Percentiles rank a stretch among this genome's conserved stretches.
These are phyloP conservation scores for Morone saxatilis DNA, from an alignment of 2,113 vertebrate species.

Conservation along the genomic window DNA sequence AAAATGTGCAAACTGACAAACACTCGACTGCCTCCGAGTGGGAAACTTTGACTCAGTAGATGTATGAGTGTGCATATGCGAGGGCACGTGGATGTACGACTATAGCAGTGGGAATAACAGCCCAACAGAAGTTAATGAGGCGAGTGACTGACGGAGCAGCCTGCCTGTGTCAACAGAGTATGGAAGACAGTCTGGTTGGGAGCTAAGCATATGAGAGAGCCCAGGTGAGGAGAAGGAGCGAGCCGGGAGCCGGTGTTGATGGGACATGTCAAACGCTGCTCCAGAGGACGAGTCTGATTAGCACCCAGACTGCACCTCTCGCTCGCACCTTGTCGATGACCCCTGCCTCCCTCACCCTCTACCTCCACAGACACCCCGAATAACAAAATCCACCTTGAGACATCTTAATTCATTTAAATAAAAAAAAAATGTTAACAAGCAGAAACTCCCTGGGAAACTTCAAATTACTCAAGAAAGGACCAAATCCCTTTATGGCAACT, in stretches of 20 bases:
- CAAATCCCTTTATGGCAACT: conserved; percentile 72
- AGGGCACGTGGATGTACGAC: conserved; percentile 23
- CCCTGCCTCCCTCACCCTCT: conserved; percentile 17
- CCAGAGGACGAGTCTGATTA: conserved; percentile 66
- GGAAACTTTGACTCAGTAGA: conserved; percentile 42
- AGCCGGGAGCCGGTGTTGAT: conserved; percentile 55
- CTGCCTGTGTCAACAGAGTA: conserved; percentile 67
- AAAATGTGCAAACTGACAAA: conserved; percentile 53
- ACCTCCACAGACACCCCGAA: conserved; percentile 41
- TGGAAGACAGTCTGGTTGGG: conserved; percentile 46
- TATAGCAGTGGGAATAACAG: conserved; percentile 49
- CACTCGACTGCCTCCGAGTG: conserved; percentile 32
- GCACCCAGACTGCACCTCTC: conserved; percentile 37
- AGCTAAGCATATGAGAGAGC: conserved; percentile 44
- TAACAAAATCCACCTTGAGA: conserved; percentile 54
- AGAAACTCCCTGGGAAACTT: conserved; percentile 60
- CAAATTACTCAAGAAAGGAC: conserved; percentile 60
- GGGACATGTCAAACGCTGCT: conserved; percentile 61
- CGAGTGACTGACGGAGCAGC: conserved; percentile 63
- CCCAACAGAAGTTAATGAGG: conserved; percentile 68
- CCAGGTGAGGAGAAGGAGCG: conserved; percentile 39
- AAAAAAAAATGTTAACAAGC: conserved; percentile 23
- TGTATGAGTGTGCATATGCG: conserved; percentile 35
- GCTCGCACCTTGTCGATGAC: conserved; percentile 41
- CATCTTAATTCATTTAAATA: too few species aligned